Evolutionary conservation across 2,113 vertebrate species (phyloP).

Genomic region (Electrona antarctica): DNA sequence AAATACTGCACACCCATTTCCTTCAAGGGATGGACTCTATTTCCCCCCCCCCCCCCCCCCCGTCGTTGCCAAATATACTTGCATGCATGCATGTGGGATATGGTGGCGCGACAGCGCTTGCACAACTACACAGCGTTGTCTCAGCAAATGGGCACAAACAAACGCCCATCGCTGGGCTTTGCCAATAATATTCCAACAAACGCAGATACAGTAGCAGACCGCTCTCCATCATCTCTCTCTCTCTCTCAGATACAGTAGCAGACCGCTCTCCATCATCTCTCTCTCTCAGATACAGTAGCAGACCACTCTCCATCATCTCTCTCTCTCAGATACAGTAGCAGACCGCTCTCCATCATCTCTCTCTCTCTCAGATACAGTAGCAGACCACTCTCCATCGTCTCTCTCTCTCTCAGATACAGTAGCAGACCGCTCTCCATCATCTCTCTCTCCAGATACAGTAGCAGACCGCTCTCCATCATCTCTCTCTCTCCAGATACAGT

Average conservation of each 20-base stretch:
- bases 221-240: slow-evolving; percentile 29
- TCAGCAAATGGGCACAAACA: no score
- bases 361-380: not conserved
- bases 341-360: slow-evolving; percentile 23
- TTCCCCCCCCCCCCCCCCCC: no score
- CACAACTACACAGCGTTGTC: no score
- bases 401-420: not conserved
- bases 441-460: slow-evolving; percentile 1
- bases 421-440: slow-evolving; percentile 17
- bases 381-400: slow-evolving; percentile 24
- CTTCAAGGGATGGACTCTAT: slow-evolving; percentile 36
- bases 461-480: slow-evolving; percentile 20
- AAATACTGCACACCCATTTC: slow-evolving; percentile 39
- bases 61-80: not conserved
- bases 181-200: not conserved
- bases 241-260: not conserved
- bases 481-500: not conserved
- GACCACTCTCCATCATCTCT: slow-evolving; percentile 24
- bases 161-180: no score
- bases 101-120: no score
- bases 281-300: not conserved
- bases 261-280: slow-evolving; percentile 23
- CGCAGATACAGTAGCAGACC: not conserved
- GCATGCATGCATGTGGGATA: slow-evolving; percentile 36
- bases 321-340: not conserved